Evolutionary conservation across 2,113 vertebrate genomes (phyloP), one percentile per base, ranked within the genome.

Genomic region (Colistium nudipinnis): DNA sequence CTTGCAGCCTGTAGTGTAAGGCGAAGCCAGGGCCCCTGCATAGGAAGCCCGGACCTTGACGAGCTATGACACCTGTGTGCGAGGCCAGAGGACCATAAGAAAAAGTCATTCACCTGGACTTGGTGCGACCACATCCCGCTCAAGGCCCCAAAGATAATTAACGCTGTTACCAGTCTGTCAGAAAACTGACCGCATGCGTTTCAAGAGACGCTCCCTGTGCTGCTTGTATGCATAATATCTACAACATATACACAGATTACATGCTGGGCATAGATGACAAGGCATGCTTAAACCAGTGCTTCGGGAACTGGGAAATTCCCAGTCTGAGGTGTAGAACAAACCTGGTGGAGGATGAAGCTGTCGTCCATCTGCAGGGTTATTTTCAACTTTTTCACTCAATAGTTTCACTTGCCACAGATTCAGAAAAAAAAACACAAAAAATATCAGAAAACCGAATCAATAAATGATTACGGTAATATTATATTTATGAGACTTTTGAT

Each of bases 41-140:
- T 49, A 88, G 77, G 86, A 81, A 83, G 84, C 78, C 66, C 77
- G 86, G 70, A 80, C 68, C 70, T 78, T 82, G 84, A 89, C 85
- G 70, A 85, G 76, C 71, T 87, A 73, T 70, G 84, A 88, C 84
- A 81, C 56, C 9, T 70, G 49, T 71, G 60, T 62, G 60, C 43
- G n/a, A 76, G 47, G 61, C 69, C 74, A 87, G 56, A 69, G 35
- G 51, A 79, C 47, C 81, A 88, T 64, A 80, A 78, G 80, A 75
- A 85, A 81, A 82, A 79, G 47, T 62, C 64, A 80, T 85, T 83
- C 79, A 84, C 74, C 13, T 84, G 63, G 60, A 85, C 66, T 78
- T 52, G 73, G 79, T 72, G 45, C 55, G 66, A 74, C 47, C 62
- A 80, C 59, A 81, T 85, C 81, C 77, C 78, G 80, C 53, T 73